Base-by-base conservation (phyloP, 2,113 vertebrate species). In the Ptilorrhoa leucosticta region DNA sequence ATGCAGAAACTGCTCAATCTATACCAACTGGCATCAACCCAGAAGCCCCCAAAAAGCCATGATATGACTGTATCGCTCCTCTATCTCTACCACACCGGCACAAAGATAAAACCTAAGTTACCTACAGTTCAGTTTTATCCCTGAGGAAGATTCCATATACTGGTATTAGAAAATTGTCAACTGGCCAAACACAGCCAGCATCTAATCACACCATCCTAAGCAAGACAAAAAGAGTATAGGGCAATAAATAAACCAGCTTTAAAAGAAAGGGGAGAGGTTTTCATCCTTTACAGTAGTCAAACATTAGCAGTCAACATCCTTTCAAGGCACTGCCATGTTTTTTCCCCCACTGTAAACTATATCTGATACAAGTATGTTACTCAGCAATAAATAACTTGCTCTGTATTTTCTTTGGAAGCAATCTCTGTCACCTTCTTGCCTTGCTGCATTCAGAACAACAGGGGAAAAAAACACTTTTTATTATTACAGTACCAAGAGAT, bases 351-450 rank as follows among this genome's bases (percentile, higher is more conserved):
- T 50, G 37, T 37, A 83, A 95, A 70, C 76, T 54, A 23, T 24
- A 85, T 77, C 35, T 44, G 39, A 93, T 47, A 53, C n/a, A 79
- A 91, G 50, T 45, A 83, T 30, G 42, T 35, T 73, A 91, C 15
- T 39, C 58, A 81, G 71, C 44, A 96, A 90, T 86, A 92, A 93
- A 44, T 65, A 83, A 92, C 54, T 92, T 56, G 13, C 30, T 66
- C 58, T 64, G 75, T 50, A 66, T 85, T 70, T 61, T 85, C 33
- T 45, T n/a, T 73, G 81, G 58, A 89, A 81, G 64, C 39, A 51
- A 53, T 40, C 63, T 90, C 76, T 81, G 57, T 40, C 85, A 50
- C 26, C 73, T 30, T 44, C 57, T 77, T 72, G 70, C 47, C 37
- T 40, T 48, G 16, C 26, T 77, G 69, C 37, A 82, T 61, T 89